Conservation (phyloP, 2,888 invertebrate species). For the Acanthoscelides obtectus region DNA sequence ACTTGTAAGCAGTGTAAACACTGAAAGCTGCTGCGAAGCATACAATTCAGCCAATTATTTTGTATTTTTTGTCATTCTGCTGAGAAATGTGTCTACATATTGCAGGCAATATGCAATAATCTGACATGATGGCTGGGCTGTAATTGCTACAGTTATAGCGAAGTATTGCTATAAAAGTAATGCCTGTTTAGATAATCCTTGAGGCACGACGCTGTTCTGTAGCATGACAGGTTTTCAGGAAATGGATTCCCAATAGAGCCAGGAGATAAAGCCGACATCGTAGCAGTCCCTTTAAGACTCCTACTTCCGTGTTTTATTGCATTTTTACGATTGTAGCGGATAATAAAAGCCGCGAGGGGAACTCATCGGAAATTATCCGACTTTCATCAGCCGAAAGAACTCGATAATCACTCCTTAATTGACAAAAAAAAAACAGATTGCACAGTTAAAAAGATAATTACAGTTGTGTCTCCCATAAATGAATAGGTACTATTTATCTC, state of each 20-base stretch:
- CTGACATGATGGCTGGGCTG: too few relatives aligned
- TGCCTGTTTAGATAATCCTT: too few relatives aligned
- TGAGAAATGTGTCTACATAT: too few relatives aligned
- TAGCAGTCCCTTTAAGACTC: neutral
- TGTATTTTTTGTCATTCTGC: too few relatives aligned
- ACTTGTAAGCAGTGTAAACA: too few relatives aligned
- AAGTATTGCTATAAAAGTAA: too few relatives aligned
- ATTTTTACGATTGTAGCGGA: neutral
- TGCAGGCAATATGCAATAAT: too few relatives aligned
- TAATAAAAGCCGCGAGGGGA: neutral
- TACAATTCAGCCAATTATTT: too few relatives aligned
- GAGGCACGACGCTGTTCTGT: neutral
- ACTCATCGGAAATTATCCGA: neutral
- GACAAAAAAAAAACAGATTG: neutral
- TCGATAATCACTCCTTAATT: neutral
- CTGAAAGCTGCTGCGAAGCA: too few relatives aligned
- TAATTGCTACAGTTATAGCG: too few relatives aligned
- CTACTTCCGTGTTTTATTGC: neutral
- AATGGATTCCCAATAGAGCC: neutral
- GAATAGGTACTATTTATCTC: too few relatives aligned
- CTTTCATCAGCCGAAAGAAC: neutral
- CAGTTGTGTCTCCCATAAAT: too few relatives aligned
- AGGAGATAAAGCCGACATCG: neutral
- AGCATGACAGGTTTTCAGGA: neutral
- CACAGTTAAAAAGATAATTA: neutral